Evolutionary conservation across 2,888 invertebrate genomes (phyloP), one percentile per base, ranked within the genome.

Genomic region (Pristionchus exspectatus): DNA sequence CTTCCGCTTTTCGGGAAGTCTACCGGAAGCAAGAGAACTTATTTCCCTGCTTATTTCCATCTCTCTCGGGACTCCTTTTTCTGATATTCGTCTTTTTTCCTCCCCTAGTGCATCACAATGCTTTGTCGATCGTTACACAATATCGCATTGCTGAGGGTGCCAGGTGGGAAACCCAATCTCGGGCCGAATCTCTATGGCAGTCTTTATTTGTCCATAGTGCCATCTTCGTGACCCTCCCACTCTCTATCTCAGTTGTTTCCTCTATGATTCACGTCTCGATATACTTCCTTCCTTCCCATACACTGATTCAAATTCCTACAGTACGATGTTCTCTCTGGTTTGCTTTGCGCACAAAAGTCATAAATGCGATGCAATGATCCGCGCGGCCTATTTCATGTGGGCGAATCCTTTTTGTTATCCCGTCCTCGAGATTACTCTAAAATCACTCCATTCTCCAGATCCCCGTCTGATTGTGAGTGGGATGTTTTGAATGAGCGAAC

Each of bases 11-110:
- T 77, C 24, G 33, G 77, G 77, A 24, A 77, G 77, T 77, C 77
- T 77, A 38, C 77, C 44, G 77, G 77, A 77, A 77, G 77, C 77
- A 44, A 44, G 77, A 44, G 77, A 77, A 77, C 77, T 77, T 77
- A 38, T 77, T 44, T 44, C 77, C 38, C 24, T 44, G 77, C 44
- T 77, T 24, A 77, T 77, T 77, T 44, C 77, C 77, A 77, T 77
- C 44, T 44, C 77, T 44, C 77, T 7, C 30, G 77, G 77, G 77
- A 27, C 69, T 69, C 16, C 30, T 5, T 27, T 69, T 69, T 69
- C 69, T 69, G n/a, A 30, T 30, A 69, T 69, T 69, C 77, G 1
- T 77, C 77, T 44, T 77, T 77, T 33, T 72, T 18, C 24, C 77
- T 44, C 18, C 38, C 21, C 77, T 44, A 38, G 38, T 12, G 38